Evolutionary conservation across 2,888 invertebrate species (phyloP).

Genomic region (Sthenelais limicola): DNA sequence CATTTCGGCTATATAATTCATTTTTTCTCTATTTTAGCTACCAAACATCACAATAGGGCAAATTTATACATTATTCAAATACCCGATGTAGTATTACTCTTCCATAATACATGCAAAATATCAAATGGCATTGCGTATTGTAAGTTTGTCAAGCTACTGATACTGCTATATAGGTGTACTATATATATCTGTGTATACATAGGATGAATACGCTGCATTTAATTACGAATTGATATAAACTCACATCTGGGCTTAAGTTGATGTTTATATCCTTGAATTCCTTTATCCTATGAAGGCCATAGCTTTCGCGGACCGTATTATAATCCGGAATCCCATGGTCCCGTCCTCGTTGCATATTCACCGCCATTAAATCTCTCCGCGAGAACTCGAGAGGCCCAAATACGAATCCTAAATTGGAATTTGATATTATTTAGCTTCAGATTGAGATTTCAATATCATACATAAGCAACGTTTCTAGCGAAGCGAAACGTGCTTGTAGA

Average conservation of each 20-base stretch:
- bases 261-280: conserved; percentile 52
- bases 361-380: conserved; percentile 76
- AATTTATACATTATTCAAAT: no score
- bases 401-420: conserved; percentile 73
- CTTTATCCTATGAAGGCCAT: conserved; percentile 63
- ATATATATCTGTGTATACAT: not conserved
- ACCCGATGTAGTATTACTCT: no score
- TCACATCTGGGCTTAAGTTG: conserved; percentile 32
- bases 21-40: no score
- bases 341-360: conserved; percentile 76
- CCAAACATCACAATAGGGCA: no score
- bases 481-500: no score
- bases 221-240: not conserved
- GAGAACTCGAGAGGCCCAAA: conserved; percentile 78
- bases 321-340: conserved; percentile 78
- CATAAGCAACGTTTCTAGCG: no score
- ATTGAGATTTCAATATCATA: no score
- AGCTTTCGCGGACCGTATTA: conserved; percentile 75
- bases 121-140: no score
- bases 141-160: no score
- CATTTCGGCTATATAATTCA: no score
- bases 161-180: not conserved
- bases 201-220: not conserved
- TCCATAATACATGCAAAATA: no score
- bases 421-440: no score